Conservation (phyloP, 2,888 invertebrate species). For the Drosophila borealis region DNA sequence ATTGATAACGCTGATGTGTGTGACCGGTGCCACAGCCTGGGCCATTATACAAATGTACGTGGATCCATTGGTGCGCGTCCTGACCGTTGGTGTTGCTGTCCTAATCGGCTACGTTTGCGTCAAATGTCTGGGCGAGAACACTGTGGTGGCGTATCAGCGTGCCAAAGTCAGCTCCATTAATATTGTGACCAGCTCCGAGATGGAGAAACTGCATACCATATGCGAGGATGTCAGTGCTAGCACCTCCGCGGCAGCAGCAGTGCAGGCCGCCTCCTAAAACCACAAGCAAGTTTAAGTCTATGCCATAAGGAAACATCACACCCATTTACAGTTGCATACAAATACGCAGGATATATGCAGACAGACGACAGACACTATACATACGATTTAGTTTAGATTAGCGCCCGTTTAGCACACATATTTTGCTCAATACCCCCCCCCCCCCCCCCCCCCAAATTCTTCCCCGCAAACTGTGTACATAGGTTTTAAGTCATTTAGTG, state of each 20-base stretch:
- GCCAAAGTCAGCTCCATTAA: constrained; percentile 95
- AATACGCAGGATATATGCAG: constrained; percentile 19
- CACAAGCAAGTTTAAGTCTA: constrained; percentile 2
- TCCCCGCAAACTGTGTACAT: constrained; percentile 67
- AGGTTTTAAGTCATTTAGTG: constrained; percentile 53
- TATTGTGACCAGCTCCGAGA: constrained; percentile 87
- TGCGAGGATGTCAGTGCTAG: constrained; percentile 83
- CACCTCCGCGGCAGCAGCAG: constrained; percentile 51
- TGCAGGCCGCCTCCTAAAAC: constrained; percentile 51
- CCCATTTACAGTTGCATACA: constrained; percentile 14
- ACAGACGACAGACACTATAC: constrained; percentile 37
- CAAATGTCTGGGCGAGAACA: constrained; percentile 94
- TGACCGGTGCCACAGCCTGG: constrained; percentile 92
- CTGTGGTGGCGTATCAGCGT: constrained; percentile 95
- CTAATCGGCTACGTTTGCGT: constrained; percentile 94
- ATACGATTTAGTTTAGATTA: constrained; percentile 45
- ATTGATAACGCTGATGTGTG: constrained; percentile 91
- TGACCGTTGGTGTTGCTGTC: constrained; percentile 92
- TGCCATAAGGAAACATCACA: constrained; percentile 39
- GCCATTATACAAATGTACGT: constrained; percentile 91
- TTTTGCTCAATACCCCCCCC: constrained; percentile 66
- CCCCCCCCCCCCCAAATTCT: constrained; percentile 39
- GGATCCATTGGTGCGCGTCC: constrained; percentile 91
- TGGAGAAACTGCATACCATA: constrained; percentile 84
- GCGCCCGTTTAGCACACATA: constrained; percentile 60